Evolutionary conservation across 2,888 invertebrate species (phyloP), one percentile per base, ranked within the genome.

Genomic region (Trachelus troglodyta): DNA sequence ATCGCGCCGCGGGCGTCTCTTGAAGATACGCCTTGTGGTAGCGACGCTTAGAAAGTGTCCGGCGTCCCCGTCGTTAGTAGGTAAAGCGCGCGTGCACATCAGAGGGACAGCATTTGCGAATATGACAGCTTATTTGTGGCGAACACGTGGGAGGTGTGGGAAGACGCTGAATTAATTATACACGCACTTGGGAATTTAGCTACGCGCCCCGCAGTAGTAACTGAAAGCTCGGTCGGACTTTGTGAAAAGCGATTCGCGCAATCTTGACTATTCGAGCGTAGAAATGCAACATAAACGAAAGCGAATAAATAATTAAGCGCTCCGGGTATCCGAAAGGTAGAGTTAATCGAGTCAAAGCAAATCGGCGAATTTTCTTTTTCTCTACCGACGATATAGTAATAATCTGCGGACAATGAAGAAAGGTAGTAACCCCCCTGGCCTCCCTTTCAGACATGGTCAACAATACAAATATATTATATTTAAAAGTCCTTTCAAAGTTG

Each of bases 401-500:
- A 40, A 23, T 40, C 15, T 1, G 15, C 23, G 15, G 23, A 56
- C 23, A 9, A 56, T 31, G 35, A 77, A 74, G 77, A 71, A 40
- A 35, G 35, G 35, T 35, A 35, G 12, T 35, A 1, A 35, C 3
- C 35, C 35, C 35, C 35, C 12, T 35, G 35, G 35, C 12, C 35
- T 12, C 35, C 35, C 35, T 12, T 3, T 35, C 35, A 35, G 3
- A 12, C 35, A 35, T 12, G 12, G 74, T 76, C 76, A 75, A 77
- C 40, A 77, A 78, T 71, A 76, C 78, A 78, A 81, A 80, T 74
- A 35, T 76, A 71, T 81, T 81, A 82, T 85, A 83, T 85, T 83
- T 80, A 83, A 81, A 81, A 82, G 84, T 82, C 83, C 84, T 83
- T 85, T 81, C 83, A 85, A 86, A 84, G 86, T 82, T 77, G 81